Base-by-base conservation (phyloP, 2,888 invertebrate species). In the Aethes cnicana region DNA sequence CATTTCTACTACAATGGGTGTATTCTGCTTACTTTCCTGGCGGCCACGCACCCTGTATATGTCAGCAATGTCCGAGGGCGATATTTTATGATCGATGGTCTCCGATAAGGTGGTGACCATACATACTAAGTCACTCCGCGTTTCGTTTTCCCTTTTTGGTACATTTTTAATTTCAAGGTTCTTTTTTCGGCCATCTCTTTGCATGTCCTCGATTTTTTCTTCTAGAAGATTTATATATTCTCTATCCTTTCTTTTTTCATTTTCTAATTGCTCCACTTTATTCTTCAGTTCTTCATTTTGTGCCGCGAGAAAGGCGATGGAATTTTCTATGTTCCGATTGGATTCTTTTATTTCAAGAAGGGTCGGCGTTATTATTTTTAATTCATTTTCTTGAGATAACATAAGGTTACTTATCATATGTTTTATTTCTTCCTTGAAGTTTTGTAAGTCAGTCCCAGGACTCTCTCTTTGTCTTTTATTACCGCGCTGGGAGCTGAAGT, bases 211-310 rank as follows among this genome's bases (percentile, higher is more conserved):
- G 3, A 56, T 4, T 28, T 42, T 53, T 4, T 53, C 36, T 16
- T 56, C 53, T 8, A 56, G 32, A 3, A 47, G 1, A n/a, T n/a
- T 18, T 11, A 56, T 54, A 8, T 54, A 6, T 9, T 52, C 35
- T 20, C 26, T 26, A 14, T 54, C 44, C 11, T 35, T 23, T 18
- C 25, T 54, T 2, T 4, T 21, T n/a, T 43, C 20, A n/a, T 1
- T n/a, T 21, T 56, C 56, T 11, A 54, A 11, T 11, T 33, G 21
- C 2, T 42, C 32, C 5, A 54, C 14, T 16, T 47, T 56, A n/a
- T 35, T 23, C 20, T 47, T 36, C 2, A 50, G 47, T n/a, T 54
- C 56, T 17, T 54, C 47, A 33, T 56, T 52, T 28, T 57, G 56
- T 6, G 36, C 9, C 2, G 48, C 25, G 0, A 56, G 37, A 21